A percentile compares a stretch with the other conserved stretches of the same genome.
Conservation (phyloP, 2,113 vertebrate genomes). For the Dipodomys stephensi region DNA sequence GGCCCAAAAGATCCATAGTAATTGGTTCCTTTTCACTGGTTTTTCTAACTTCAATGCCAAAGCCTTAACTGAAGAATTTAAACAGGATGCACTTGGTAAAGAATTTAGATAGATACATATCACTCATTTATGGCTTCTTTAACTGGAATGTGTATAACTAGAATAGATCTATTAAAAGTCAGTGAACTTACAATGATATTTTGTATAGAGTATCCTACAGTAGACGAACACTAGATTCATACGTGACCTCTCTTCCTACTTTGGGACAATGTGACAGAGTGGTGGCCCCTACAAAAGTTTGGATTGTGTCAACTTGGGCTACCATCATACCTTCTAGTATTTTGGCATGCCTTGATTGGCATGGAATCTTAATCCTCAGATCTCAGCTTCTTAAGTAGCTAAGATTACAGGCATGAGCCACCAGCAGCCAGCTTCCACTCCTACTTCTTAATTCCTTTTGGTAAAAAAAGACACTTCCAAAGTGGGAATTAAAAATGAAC, state of each 20-base stretch:
- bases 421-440: too few species aligned
- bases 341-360: neutral
- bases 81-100: neutral
- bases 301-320: neutral
- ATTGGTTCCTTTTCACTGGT: neutral
- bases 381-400: too few species aligned
- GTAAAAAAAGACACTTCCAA: neutral
- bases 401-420: too few species aligned
- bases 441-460: neutral
- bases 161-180: neutral
- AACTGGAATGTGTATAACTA: neutral
- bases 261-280: neutral
- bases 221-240: neutral
- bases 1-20: neutral
- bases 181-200: neutral
- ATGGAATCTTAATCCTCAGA: too few species aligned
- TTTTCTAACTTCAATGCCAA: conserved; percentile 4
- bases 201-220: neutral
- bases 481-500: neutral
- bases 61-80: neutral
- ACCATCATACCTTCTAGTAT: neutral
- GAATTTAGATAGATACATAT: neutral
- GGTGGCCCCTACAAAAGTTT: neutral
- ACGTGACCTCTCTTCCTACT: neutral
- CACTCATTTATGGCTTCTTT: neutral